Percentiles rank a stretch among this genome's conserved stretches.
Evolutionary conservation across 2,797 vertebrate species (phyloP).

Genomic region (Pachyuromys duprasi): DNA sequence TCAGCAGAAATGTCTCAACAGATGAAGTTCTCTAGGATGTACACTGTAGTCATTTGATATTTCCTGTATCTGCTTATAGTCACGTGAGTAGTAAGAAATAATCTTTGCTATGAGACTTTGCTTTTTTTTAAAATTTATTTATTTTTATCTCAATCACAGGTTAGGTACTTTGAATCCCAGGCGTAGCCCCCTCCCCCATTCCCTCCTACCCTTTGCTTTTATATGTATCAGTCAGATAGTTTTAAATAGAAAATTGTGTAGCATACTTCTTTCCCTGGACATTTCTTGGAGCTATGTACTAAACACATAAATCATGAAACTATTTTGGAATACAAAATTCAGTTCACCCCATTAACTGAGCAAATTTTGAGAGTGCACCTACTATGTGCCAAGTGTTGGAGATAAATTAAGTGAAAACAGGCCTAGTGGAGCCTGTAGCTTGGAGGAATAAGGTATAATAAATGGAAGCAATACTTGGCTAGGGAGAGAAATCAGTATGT

Average conservation of each 20-base stretch:
- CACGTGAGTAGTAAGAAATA: constrained; percentile 31
- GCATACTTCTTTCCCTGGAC: constrained; percentile 22
- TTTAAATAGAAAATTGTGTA: not conserved
- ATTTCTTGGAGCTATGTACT: not conserved
- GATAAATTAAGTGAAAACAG: not conserved
- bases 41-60: constrained; percentile 66
- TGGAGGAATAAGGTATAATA: not conserved
- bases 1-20: constrained; percentile 75
- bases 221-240: constrained; percentile 69
- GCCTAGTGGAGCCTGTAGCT: not conserved
- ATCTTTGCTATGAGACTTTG: constrained; percentile 57
- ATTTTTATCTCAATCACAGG: too few relatives aligned
- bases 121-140: too few relatives aligned
- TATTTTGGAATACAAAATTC: not conserved
- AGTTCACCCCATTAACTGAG: not conserved
- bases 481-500: not conserved
- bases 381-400: not conserved
- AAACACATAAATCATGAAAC: not conserved
- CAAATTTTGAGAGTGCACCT: not conserved
- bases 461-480: not conserved
- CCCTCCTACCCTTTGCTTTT: constrained; percentile 44
- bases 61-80: constrained; percentile 77
- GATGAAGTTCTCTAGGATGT: constrained; percentile 70
- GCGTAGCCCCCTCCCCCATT: too few relatives aligned
- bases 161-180: too few relatives aligned